Conservation (phyloP, 2,797 vertebrate species). For the Enteromius trimaculatus region DNA sequence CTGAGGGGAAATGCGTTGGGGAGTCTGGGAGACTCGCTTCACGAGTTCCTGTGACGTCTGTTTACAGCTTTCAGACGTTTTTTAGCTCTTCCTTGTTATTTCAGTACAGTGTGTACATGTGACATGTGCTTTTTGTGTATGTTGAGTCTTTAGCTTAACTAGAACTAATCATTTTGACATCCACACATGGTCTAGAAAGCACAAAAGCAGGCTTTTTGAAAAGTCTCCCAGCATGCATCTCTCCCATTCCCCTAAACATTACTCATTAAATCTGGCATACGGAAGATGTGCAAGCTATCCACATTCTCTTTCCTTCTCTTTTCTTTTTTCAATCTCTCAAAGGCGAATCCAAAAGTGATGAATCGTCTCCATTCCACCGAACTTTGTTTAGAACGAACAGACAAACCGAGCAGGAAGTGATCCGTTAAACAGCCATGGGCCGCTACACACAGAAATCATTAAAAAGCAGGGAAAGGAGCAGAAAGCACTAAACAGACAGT, state of each 20-base stretch:
- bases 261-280: constrained; percentile 49
- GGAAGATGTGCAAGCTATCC: constrained; percentile 8
- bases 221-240: constrained; percentile 38
- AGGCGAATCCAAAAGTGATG: constrained; percentile 52
- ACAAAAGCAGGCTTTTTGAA: constrained; percentile 15
- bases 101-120: neutral
- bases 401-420: constrained; percentile 62
- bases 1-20: neutral
- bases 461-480: constrained; percentile 39
- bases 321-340: constrained; percentile 38
- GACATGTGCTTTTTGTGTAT: constrained; percentile 12
- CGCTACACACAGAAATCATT: constrained; percentile 53
- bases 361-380: constrained; percentile 63
- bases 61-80: neutral
- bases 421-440: constrained; percentile 62
- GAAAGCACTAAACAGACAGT: constrained; percentile 72
- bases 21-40: neutral
- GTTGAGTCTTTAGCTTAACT: constrained; percentile 27
- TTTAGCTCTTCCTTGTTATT: constrained; percentile 24
- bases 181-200: neutral
- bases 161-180: constrained; percentile 28
- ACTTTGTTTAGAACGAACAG: constrained; percentile 68
- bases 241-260: constrained; percentile 41
- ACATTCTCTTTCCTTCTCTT: constrained; percentile 15
- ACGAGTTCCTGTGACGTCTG: neutral